Conservation (phyloP, 2,888 invertebrate species). For the Limnephilus auricula region DNA sequence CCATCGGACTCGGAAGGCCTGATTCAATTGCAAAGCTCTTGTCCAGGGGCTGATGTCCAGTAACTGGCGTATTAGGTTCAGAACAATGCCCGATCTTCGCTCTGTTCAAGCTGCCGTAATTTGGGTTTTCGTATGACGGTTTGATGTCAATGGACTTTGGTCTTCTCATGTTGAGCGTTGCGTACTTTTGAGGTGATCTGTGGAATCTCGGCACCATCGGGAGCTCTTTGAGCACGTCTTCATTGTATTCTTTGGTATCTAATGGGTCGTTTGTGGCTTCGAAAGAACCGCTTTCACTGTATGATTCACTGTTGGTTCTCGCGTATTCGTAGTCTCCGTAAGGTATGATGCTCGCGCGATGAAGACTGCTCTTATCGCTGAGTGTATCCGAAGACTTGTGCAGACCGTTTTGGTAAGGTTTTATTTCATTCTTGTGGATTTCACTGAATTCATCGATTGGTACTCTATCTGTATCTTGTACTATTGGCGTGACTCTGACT, state of each 20-base stretch:
- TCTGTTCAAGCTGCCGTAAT: slow-evolving; percentile 74
- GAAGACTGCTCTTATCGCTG: slow-evolving; percentile 17
- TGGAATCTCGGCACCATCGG: slow-evolving; percentile 77
- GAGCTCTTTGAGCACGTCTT: slow-evolving; percentile 76
- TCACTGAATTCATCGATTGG: slow-evolving; percentile 51
- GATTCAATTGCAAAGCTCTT: neutral
- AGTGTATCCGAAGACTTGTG: slow-evolving; percentile 43
- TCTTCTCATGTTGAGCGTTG: slow-evolving; percentile 75
- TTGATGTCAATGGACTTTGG: slow-evolving; percentile 76
- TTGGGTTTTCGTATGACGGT: slow-evolving; percentile 71
- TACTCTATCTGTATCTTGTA: slow-evolving; percentile 36
- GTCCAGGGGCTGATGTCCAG: slow-evolving; percentile 54
- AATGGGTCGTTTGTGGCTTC: slow-evolving; percentile 73
- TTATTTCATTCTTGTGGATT: slow-evolving; percentile 43
- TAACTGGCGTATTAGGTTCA: slow-evolving; percentile 76
- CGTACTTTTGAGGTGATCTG: slow-evolving; percentile 76
- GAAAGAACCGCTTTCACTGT: slow-evolving; percentile 74
- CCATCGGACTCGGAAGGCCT: slow-evolving; percentile 71
- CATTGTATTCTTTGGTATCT: slow-evolving; percentile 72
- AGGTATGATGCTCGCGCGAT: slow-evolving; percentile 43
- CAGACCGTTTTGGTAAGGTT: slow-evolving; percentile 25
- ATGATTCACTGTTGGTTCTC: slow-evolving; percentile 67
- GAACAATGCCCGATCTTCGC: slow-evolving; percentile 76
- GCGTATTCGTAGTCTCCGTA: slow-evolving; percentile 46
- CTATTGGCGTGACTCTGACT: slow-evolving; percentile 60